Base-by-base conservation (phyloP, 2,888 invertebrate species). In the Heliothis peltigera region DNA sequence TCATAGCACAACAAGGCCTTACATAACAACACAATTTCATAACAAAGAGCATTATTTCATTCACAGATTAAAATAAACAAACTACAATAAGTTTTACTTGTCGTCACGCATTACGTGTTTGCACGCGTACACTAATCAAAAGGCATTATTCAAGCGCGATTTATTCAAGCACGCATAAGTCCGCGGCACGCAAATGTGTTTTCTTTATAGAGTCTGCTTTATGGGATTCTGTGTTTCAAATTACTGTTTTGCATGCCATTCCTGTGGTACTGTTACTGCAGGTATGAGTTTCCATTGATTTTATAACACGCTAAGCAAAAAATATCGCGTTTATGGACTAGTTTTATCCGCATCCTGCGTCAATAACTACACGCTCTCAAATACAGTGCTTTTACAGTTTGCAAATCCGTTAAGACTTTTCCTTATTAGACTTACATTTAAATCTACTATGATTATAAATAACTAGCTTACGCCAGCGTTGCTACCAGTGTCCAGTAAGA, bases 141-240 rank as follows among this genome's bases (percentile, higher is more conserved):
- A 32, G 17, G 43, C 58, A 62, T 66, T 80, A 68, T 64, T 74
- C 12, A 12, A 32, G 8, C 2, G 3, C 32, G 32, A 10, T 60
- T 66, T 80, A 68, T 64, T 74, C 39, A 49, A 59, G 44, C 75
- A 75, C 71, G 75, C 67, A 59, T 71, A 42, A 39, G 39, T 39
- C 51, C 19, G 12, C 15, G 49, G 52, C 80, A 80, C 75, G 80
- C 78, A 44, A 70, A 49, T 58, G 39, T 62, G 48, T 55, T 51
- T 44, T 53, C 25, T 55, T 52, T 51, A 35, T 59, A 51, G 21
- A 17, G 12, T 6, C 28, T 35, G 32, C 46, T 67, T 57, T 55
- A 39, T 39, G 10, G 62, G 17, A n/a, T 64, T 39, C 35, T 53
- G 56, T 51, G 43, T 52, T 57, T 53, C 15, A 51, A 69, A 69